phyloP scores from a whole-genome alignment of 2,113 vertebrate genomes.

The Pampusana beccarii region DNA sequence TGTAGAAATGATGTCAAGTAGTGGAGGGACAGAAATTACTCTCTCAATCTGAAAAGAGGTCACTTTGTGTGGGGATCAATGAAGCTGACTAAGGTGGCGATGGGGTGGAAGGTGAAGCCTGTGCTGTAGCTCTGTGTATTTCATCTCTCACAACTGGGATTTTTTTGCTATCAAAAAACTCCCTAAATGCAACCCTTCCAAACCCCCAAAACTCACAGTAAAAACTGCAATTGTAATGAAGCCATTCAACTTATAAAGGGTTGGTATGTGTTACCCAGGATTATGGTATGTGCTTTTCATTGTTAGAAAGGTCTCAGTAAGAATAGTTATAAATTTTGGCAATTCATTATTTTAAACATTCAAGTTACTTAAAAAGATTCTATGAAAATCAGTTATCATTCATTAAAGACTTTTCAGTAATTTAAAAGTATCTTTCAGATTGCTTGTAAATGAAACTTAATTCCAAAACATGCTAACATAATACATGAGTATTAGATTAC shows the following conservation, averaged over 20 bases:
- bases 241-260: rapidly evolving
- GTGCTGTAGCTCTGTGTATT: neutral
- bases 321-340: neutral
- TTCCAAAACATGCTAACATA: neutral
- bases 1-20: neutral
- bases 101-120: neutral
- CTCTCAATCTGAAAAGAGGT: neutral
- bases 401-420: rapidly evolving
- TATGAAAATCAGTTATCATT: neutral
- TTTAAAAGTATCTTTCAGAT: neutral
- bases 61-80: neutral
- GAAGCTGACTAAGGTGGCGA: neutral
- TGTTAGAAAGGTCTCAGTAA: neutral
- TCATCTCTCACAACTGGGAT: neutral
- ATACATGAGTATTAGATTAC: neutral
- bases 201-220: neutral
- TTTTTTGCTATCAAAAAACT: neutral
- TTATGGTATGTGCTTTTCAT: neutral
- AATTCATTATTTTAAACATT: neutral
- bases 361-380: neutral
- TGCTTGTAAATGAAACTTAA: neutral
- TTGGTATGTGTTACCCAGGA: neutral
- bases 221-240: neutral
- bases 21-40: neutral
- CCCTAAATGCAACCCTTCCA: neutral